Evolutionary conservation across 2,797 vertebrate genomes (phyloP).

Genomic region (Pangasius mekongensis): DNA sequence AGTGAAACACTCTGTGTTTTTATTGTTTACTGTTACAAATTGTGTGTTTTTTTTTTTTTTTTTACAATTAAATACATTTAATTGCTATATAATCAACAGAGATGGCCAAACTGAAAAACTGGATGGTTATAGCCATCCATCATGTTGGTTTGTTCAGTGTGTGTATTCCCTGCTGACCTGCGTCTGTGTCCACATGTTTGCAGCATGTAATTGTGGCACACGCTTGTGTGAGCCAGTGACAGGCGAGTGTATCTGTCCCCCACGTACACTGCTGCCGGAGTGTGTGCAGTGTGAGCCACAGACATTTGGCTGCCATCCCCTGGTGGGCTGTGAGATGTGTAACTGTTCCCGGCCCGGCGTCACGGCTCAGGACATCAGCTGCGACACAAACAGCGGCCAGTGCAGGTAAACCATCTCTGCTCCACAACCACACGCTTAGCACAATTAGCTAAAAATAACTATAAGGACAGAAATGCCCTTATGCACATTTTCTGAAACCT

Average conservation of each 20-base stretch:
- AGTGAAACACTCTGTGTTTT: background rate
- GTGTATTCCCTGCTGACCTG: background rate
- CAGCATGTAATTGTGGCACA: constrained; percentile 87
- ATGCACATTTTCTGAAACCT: background rate
- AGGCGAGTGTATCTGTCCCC: constrained; percentile 91
- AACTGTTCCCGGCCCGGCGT: constrained; percentile 88
- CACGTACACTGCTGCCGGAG: constrained; percentile 85
- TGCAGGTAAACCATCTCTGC: constrained; percentile 80
- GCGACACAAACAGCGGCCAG: constrained; percentile 86
- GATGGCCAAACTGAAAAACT: background rate
- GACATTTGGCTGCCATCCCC: constrained; percentile 92
- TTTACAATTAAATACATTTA: background rate
- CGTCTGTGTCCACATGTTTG: background rate
- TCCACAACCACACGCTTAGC: background rate
- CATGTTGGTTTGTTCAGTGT: background rate
- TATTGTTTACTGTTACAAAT: background rate
- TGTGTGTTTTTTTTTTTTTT: no score
- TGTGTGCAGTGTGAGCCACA: constrained; percentile 87
- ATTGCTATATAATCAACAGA: background rate
- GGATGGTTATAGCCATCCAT: background rate
- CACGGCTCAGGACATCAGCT: constrained; percentile 76
- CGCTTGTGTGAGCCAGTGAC: constrained; percentile 89
- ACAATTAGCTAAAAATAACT: background rate
- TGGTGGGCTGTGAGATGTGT: constrained; percentile 93
- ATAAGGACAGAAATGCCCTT: background rate